These are phyloP conservation scores for Montipora capitata DNA, from an alignment of 92 coral and sea anemone species.

Conservation along the genomic window DNA sequence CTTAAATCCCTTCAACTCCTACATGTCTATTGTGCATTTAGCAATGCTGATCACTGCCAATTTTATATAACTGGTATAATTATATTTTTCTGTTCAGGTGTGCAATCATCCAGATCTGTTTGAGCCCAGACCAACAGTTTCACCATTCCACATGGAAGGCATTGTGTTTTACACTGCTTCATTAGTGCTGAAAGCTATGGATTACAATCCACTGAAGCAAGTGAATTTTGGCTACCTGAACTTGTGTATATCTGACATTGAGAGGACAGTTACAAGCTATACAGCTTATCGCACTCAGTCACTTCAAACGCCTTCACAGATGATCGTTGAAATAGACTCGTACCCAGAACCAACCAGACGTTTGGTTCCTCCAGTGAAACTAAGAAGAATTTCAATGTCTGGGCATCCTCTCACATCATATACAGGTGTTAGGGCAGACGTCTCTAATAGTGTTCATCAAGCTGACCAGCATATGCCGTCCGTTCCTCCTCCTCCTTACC, in stretches of 20 bases:
- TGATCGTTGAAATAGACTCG: constrained; percentile 90
- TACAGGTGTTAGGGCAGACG: constrained; percentile 15
- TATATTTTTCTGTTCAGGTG: constrained; percentile 68
- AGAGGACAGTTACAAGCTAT: constrained; percentile 91
- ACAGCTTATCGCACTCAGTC: constrained; percentile 90
- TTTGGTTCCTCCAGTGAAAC: constrained; percentile 78
- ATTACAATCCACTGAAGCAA: constrained; percentile 82
- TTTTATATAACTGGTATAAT: too few relatives aligned
- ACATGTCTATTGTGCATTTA: too few relatives aligned
- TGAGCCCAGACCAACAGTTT: constrained; percentile 94
- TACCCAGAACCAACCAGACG: constrained; percentile 71
- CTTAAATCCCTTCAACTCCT: too few relatives aligned
- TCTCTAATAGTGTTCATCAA: constrained; percentile 52
- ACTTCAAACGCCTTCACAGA: constrained; percentile 89
- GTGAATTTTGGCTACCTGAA: constrained; percentile 88
- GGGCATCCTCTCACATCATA: constrained; percentile 36
- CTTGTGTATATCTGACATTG: constrained; percentile 93
- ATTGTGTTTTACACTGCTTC: constrained; percentile 91
- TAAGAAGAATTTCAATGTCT: constrained; percentile 53
- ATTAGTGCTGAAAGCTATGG: constrained; percentile 85
- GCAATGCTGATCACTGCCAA: neutral
- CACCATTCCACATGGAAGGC: constrained; percentile 83
- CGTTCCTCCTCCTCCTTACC: constrained; percentile 46
- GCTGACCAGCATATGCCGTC: constrained; percentile 16
- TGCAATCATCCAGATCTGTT: constrained; percentile 99